Conservation (phyloP, 1,140 invertebrate genomes). For the Bombyx mori region DNA sequence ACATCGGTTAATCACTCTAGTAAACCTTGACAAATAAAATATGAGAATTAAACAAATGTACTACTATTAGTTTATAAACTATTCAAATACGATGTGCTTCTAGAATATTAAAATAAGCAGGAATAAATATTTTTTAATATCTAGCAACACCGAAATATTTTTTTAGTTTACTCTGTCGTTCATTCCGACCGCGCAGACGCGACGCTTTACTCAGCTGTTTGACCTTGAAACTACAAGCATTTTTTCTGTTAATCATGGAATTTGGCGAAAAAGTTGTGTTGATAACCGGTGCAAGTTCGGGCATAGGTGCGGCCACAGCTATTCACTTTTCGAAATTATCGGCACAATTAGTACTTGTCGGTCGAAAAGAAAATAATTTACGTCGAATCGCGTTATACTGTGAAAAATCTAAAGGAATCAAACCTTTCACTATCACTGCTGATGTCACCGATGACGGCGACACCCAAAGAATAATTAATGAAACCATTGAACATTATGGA, state of each 20-base stretch:
- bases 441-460: slow-evolving; percentile 80
- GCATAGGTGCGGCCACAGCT: slow-evolving; percentile 88
- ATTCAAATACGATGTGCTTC: neutral
- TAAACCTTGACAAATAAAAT: neutral
- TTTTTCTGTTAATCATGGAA: slow-evolving; percentile 31
- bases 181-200: slow-evolving; percentile 4
- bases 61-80: neutral
- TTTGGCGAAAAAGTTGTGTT: slow-evolving; percentile 77
- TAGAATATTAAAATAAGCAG: neutral
- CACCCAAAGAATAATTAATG: slow-evolving; percentile 73
- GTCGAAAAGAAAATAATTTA: slow-evolving; percentile 78
- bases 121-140: neutral
- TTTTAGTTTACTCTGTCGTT: slow-evolving; percentile 3
- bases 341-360: slow-evolving; percentile 80
- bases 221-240: slow-evolving; percentile 14
- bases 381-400: slow-evolving; percentile 76
- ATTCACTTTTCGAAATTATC: slow-evolving; percentile 83
- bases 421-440: slow-evolving; percentile 68
- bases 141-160: neutral
- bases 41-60: neutral
- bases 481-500: slow-evolving; percentile 74
- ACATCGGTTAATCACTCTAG: too few species aligned
- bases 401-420: slow-evolving; percentile 53
- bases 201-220: slow-evolving; percentile 14
- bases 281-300: slow-evolving; percentile 88